These are phyloP conservation scores for Papilio xuthus DNA, from an alignment of 1,140 invertebrate genomes.

Conservation along the genomic window DNA sequence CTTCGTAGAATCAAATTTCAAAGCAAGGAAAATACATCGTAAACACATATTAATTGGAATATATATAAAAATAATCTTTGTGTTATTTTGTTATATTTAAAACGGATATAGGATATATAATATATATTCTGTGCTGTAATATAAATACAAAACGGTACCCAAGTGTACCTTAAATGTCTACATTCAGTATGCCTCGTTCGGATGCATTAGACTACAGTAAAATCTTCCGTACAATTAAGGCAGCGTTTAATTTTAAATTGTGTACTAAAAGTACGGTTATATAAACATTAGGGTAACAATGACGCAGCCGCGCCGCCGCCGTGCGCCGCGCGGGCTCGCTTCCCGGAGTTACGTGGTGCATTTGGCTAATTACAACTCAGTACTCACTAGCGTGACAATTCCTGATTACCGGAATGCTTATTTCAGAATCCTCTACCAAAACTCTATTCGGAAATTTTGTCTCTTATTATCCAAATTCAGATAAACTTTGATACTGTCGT, in stretches of 20 bases:
- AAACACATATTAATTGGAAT: neutral
- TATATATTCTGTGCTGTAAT: neutral
- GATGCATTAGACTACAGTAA: slow-evolving; percentile 67
- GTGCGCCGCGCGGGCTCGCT: slow-evolving; percentile 44
- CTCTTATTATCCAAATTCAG: neutral
- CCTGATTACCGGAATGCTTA: slow-evolving; percentile 71
- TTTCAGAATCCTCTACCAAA: slow-evolving; percentile 57
- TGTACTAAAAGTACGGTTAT: slow-evolving; percentile 80
- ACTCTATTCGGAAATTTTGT: slow-evolving; percentile 13
- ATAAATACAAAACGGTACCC: neutral
- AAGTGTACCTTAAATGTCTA: slow-evolving; percentile 16
- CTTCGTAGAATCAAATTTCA: neutral
- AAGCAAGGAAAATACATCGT: neutral
- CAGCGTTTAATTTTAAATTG: slow-evolving; percentile 81
- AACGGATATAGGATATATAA: neutral
- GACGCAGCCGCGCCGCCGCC: slow-evolving; percentile 52
- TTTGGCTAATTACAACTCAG: slow-evolving; percentile 77
- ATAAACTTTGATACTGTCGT: neutral
- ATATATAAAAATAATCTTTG: neutral
- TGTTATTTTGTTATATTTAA: neutral
- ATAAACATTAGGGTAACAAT: slow-evolving; percentile 79
- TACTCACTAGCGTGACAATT: slow-evolving; percentile 73
- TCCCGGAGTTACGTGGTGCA: slow-evolving; percentile 74
- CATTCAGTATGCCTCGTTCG: slow-evolving; percentile 56
- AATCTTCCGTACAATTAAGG: slow-evolving; percentile 75